Conservation (phyloP, 2,888 invertebrate genomes). For the Leptopilina myrica region DNA sequence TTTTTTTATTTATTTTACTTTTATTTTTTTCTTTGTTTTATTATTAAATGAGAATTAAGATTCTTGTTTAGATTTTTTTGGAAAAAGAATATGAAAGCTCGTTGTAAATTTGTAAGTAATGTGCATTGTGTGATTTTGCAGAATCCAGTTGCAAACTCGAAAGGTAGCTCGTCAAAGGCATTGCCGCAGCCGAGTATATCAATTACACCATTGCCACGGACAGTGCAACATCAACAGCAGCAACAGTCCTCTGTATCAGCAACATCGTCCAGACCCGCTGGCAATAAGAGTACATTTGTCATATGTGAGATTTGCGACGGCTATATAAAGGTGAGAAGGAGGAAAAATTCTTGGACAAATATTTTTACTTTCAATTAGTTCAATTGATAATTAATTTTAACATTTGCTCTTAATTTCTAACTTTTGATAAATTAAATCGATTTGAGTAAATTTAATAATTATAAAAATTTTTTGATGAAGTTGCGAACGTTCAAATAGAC, state of each 20-base stretch:
- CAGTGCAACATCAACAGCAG: constrained; percentile 58
- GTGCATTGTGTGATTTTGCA: constrained; percentile 58
- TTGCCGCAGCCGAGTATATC: constrained; percentile 92
- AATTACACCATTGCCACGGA: constrained; percentile 87
- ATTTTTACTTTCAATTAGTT: no score
- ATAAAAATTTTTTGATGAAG: no score
- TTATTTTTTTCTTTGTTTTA: no score
- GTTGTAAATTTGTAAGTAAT: background rate
- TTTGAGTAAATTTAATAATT: no score
- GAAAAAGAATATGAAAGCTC: no score
- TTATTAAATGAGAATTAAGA: no score
- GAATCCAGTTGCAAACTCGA: constrained; percentile 71
- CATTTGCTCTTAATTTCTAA: no score
- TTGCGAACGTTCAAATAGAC: no score
- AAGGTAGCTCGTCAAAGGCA: constrained; percentile 76
- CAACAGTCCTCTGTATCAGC: constrained; percentile 70
- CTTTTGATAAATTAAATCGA: no score
- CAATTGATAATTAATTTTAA: no score
- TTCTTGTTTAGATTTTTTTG: background rate
- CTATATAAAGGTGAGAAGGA: constrained; percentile 87
- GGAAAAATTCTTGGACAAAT: background rate
- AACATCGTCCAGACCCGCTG: constrained; percentile 70
- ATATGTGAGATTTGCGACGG: constrained; percentile 98
- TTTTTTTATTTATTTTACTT: no score
- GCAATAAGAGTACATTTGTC: constrained; percentile 89